phyloP scores from a whole-genome alignment of 2,113 vertebrate species.

The Poecilia latipinna region DNA sequence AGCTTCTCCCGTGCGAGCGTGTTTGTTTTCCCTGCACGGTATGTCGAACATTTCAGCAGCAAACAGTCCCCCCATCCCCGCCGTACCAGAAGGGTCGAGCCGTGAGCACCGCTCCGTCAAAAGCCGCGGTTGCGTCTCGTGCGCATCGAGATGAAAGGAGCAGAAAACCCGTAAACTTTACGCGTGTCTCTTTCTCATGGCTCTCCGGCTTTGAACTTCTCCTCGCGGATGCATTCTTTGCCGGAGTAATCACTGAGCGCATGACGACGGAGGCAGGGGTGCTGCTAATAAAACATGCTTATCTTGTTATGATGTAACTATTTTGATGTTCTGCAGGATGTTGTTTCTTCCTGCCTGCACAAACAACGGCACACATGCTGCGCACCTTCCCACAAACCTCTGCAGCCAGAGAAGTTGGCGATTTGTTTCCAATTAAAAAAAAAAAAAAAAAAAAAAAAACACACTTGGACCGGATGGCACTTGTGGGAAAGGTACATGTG shows the following conservation, averaged over 20 bases:
- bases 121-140: neutral
- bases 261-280: slow-evolving; percentile 25
- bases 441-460: too few relatives aligned
- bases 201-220: slow-evolving; percentile 62
- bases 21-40: slow-evolving; percentile 33
- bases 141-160: slow-evolving; percentile 56
- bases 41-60: slow-evolving; percentile 45
- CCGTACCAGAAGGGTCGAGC: neutral
- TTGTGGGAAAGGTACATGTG: too few relatives aligned
- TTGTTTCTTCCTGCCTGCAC: slow-evolving; percentile 46
- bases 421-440: too few relatives aligned
- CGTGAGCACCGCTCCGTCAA: slow-evolving; percentile 15
- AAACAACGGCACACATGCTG: slow-evolving; percentile 45
- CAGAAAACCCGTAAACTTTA: slow-evolving; percentile 53
- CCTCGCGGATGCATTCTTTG: slow-evolving; percentile 44
- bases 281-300: slow-evolving; percentile 58
- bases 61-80: neutral
- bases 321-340: slow-evolving; percentile 60
- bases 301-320: slow-evolving; percentile 57
- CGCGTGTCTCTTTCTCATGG: slow-evolving; percentile 53
- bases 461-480: neutral
- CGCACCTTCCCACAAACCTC: slow-evolving; percentile 47
- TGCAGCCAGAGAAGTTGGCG: neutral
- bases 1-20: slow-evolving; percentile 9
- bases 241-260: slow-evolving; percentile 33